A percentile compares a stretch with the other conserved stretches of the same genome.
These are phyloP conservation scores for Campoletis raptor DNA, from an alignment of 2,888 invertebrate genomes.

Conservation along the genomic window DNA sequence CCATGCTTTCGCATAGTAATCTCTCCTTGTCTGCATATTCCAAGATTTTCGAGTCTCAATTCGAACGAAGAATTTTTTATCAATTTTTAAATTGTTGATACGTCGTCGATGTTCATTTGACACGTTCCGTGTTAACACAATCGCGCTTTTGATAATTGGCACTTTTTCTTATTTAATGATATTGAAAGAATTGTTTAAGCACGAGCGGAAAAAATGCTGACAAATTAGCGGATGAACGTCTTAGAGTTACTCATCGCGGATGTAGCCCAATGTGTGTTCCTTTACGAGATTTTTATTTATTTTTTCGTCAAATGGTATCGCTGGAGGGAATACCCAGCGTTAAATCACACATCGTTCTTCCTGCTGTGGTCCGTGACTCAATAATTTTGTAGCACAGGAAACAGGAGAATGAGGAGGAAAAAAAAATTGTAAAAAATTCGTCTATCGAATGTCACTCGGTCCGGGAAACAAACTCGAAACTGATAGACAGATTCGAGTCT, in stretches of 20 bases:
- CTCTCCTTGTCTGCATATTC: constrained; percentile 40
- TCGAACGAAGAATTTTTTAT: neutral
- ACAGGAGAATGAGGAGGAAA: neutral
- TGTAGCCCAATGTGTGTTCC: neutral
- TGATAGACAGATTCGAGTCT: too few relatives aligned
- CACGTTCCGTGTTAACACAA: neutral
- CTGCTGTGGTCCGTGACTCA: neutral
- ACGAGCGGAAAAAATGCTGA: neutral
- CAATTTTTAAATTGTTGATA: neutral
- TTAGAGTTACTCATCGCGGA: neutral
- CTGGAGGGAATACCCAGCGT: neutral
- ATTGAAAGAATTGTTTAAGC: neutral
- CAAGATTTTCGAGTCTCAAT: neutral
- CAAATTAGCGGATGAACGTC: neutral
- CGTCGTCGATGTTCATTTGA: neutral
- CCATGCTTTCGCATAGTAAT: constrained; percentile 54
- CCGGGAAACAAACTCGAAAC: neutral
- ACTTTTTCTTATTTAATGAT: neutral
- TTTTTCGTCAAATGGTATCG: neutral
- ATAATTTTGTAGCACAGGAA: neutral
- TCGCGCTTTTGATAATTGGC: neutral
- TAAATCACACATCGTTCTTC: neutral
- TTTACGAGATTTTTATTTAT: neutral
- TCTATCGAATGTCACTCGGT: too few relatives aligned
- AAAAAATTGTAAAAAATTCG: neutral